These are phyloP conservation scores for Grus americana DNA, from an alignment of 2,113 vertebrate species.

Conservation along the genomic window DNA sequence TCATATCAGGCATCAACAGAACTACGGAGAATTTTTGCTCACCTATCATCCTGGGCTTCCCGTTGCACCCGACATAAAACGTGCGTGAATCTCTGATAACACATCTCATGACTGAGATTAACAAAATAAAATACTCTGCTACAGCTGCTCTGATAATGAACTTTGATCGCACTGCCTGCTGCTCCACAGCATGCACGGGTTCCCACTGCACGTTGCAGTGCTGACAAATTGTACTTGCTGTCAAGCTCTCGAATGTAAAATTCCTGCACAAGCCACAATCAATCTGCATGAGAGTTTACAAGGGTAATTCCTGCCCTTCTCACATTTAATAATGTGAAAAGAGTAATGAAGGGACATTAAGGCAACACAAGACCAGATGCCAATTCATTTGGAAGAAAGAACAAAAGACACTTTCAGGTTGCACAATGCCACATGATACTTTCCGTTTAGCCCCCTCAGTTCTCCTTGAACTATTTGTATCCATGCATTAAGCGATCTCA, in stretches of 20 bases:
- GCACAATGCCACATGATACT: background rate
- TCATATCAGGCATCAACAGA: background rate
- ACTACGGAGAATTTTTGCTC: background rate
- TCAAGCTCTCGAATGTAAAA: background rate
- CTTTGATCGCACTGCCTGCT: background rate
- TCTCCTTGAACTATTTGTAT: background rate
- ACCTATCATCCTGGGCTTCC: background rate
- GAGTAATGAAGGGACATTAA: background rate
- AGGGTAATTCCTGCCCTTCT: background rate
- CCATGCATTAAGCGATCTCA: accelerated
- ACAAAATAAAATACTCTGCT: background rate
- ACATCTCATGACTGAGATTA: background rate
- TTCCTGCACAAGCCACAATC: background rate
- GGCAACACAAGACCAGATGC: background rate
- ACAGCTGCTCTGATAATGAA: background rate
- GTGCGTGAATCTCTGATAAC: background rate
- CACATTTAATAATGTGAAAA: background rate
- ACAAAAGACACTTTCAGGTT: background rate
- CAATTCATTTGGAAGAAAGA: background rate
- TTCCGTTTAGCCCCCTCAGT: background rate
- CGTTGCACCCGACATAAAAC: background rate
- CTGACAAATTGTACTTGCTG: background rate
- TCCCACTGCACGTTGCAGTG: background rate
- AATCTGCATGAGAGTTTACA: background rate
- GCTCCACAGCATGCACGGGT: background rate